These are phyloP conservation scores for Callocephalon fimbriatum DNA, from an alignment of 2,113 vertebrate species.

Conservation along the genomic window DNA sequence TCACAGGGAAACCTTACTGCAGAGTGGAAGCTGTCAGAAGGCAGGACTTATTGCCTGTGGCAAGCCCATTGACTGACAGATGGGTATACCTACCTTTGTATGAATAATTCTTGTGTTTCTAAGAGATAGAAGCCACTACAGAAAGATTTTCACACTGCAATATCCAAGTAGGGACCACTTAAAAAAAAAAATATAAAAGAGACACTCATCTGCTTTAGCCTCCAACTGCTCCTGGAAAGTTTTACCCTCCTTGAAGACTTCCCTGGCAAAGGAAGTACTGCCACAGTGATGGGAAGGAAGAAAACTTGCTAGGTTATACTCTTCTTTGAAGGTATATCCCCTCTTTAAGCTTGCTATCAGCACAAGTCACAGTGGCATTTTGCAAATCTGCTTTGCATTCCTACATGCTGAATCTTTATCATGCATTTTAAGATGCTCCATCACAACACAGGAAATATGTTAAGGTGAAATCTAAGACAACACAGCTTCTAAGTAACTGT, in stretches of 20 bases:
- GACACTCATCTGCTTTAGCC: neutral
- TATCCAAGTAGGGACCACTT: neutral
- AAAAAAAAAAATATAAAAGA: neutral
- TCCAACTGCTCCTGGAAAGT: neutral
- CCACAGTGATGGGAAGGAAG: neutral
- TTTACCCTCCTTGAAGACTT: neutral
- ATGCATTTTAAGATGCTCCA: neutral
- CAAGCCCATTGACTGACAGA: neutral
- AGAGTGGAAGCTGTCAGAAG: neutral
- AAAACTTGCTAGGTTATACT: neutral
- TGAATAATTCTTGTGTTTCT: neutral
- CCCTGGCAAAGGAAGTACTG: neutral
- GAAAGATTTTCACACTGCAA: neutral
- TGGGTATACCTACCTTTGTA: neutral
- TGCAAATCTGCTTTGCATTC: neutral
- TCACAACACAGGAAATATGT: neutral
- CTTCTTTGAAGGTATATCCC: neutral
- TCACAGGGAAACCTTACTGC: neutral
- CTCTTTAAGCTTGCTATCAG: neutral
- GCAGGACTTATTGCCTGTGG: neutral
- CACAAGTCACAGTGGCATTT: neutral
- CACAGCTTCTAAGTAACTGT: neutral
- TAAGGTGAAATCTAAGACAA: neutral
- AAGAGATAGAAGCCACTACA: neutral
- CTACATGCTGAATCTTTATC: neutral